phyloP scores from a whole-genome alignment of 2,113 vertebrate species.

The Melanostigma gelatinosum region DNA sequence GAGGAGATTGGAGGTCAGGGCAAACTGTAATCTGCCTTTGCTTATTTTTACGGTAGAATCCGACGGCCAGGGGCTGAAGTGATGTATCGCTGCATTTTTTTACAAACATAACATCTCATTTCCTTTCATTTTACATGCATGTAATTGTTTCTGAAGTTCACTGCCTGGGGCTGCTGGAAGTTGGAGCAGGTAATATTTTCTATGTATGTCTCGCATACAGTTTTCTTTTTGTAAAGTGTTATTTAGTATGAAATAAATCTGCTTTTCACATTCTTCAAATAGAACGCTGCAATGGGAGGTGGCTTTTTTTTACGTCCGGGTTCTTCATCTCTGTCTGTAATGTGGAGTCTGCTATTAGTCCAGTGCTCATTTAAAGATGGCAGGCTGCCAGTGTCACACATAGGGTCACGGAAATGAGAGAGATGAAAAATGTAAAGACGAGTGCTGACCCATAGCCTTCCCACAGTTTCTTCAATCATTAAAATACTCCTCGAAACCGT shows the following conservation, averaged over 20 bases:
- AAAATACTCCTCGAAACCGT: conserved; percentile 80
- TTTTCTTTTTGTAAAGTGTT: neutral
- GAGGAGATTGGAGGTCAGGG: conserved; percentile 75
- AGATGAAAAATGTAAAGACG: conserved; percentile 79
- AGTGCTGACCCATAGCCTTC: conserved; percentile 80
- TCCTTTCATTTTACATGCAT: conserved; percentile 63
- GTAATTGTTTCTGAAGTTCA: conserved; percentile 69
- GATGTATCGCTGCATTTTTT: conserved; percentile 67
- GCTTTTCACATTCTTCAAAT: conserved; percentile 38
- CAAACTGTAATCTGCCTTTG: conserved; percentile 67
- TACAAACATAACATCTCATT: conserved; percentile 73
- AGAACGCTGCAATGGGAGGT: conserved; percentile 55
- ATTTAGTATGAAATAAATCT: conserved; percentile 2
- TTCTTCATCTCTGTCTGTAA: conserved; percentile 50
- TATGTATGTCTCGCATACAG: neutral
- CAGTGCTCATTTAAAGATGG: conserved; percentile 80
- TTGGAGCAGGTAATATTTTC: conserved; percentile 22
- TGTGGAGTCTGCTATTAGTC: conserved; percentile 60
- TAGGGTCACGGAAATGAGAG: conserved; percentile 78
- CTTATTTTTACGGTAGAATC: conserved; percentile 72
- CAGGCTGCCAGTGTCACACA: conserved; percentile 78
- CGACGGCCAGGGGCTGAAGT: conserved; percentile 38
- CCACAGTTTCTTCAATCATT: conserved; percentile 83
- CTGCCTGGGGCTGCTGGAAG: conserved; percentile 26
- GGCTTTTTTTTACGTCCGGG: conserved; percentile 58